phyloP scores from a whole-genome alignment of 2,113 vertebrate species.

The Actenoides lindsayi region DNA sequence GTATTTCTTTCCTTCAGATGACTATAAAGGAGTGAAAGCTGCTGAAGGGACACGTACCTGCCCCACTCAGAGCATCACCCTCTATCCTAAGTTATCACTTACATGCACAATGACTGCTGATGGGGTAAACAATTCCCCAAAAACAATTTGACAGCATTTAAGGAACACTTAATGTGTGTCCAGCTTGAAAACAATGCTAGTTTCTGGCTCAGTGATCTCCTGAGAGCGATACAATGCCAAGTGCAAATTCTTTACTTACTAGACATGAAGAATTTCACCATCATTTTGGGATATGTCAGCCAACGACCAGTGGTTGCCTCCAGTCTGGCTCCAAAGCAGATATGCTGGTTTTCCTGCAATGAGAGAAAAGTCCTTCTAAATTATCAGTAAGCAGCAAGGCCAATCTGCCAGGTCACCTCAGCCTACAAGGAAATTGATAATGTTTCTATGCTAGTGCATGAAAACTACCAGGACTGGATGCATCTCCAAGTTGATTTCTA shows the following conservation, averaged over 20 bases:
- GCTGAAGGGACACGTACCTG: not conserved
- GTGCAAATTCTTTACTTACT: not conserved
- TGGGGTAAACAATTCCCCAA: not conserved
- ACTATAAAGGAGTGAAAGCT: not conserved
- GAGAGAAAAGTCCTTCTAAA: not conserved
- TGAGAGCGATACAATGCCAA: not conserved
- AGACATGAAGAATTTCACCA: not conserved
- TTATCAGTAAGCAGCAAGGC: constrained; percentile 9
- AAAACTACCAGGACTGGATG: constrained; percentile 11
- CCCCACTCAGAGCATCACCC: not conserved
- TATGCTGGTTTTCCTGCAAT: not conserved
- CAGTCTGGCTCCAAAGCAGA: not conserved
- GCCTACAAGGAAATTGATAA: constrained; percentile 36
- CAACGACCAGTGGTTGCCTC: not conserved
- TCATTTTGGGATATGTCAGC: not conserved
- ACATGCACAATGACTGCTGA: not conserved
- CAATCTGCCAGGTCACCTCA: constrained; percentile 26
- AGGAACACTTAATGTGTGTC: not conserved
- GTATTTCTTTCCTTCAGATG: not conserved
- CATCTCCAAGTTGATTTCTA: not conserved
- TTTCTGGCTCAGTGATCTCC: not conserved
- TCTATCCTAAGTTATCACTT: not conserved
- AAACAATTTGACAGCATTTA: not conserved
- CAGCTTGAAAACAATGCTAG: not conserved
- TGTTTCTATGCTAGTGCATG: not conserved